Evolutionary conservation across 2,888 invertebrate genomes (phyloP).

Genomic region (Hyalella azteca): DNA sequence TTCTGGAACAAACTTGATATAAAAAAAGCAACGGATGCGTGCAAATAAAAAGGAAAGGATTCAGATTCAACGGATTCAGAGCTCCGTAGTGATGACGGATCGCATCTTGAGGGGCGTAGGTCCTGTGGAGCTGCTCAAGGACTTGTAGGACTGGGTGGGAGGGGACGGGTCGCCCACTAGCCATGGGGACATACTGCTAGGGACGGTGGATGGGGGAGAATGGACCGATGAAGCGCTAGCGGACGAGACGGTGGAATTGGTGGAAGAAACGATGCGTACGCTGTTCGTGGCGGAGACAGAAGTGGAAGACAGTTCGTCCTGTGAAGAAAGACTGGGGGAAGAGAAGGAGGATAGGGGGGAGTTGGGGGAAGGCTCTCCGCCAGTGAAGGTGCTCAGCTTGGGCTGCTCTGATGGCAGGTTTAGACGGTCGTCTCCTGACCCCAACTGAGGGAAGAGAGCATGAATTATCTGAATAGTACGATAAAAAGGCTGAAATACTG

Average conservation of each 20-base stretch:
- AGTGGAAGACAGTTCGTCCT: too few species aligned
- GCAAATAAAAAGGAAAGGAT: too few species aligned
- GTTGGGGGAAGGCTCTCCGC: neutral
- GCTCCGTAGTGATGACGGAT: conserved; percentile 7
- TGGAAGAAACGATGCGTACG: neutral
- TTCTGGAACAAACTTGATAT: too few species aligned
- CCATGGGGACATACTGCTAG: conserved; percentile 23
- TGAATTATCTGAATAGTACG: too few species aligned
- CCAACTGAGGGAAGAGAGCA: neutral
- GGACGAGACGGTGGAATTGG: neutral
- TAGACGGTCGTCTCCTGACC: conserved; percentile 11
- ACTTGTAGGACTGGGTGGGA: neutral
- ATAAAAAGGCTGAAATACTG: too few species aligned
- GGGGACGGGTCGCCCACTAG: conserved; percentile 30
- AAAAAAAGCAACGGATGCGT: too few species aligned
- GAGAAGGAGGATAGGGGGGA: neutral
- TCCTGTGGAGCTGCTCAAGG: neutral
- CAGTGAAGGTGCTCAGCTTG: conserved; percentile 17
- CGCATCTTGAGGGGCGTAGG: conserved; percentile 14
- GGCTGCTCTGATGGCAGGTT: conserved; percentile 9
- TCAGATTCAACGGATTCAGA: too few species aligned
- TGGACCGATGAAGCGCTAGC: neutral
- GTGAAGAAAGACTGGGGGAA: too few species aligned
- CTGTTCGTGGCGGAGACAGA: neutral
- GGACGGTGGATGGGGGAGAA: neutral